Base-by-base conservation (phyloP, 53 echinoderm and acorn worm genomes). In the Apostichopus leukothele region DNA sequence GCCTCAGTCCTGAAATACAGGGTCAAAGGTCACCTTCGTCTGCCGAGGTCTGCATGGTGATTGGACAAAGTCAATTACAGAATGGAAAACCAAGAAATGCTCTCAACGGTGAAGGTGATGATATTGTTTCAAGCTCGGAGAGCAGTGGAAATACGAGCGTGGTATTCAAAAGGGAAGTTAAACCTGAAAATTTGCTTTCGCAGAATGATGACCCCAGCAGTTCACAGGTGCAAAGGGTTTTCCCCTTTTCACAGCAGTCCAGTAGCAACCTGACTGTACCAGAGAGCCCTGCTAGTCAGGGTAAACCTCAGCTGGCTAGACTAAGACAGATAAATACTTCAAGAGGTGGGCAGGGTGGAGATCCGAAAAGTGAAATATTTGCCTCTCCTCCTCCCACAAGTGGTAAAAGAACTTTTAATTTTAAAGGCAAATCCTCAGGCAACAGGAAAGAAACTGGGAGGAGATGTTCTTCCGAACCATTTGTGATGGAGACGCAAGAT, bases 401-500 rank as follows among this genome's bases (percentile, higher is more conserved):
- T 63, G 63, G 79, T 8, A 39, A 79, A 79, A 79, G 51, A 79
- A 79, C 16, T 53, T 79, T 79, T 9, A 79, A 18, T 50, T 79
- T 79, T 53, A 79, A 18, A 19, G 79, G 53, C 12, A 79, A n/a
- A 19, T 52, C 19, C 16, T 8, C 52, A 18, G 50, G 6, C 14
- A 10, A 10, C 5, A 53, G 2, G 52, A 79, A 79, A 16, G 50
- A 53, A n/a, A 52, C 14, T 79, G 51, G 18, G 3, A 39, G 3
- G 39, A 51, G 18, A 19, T 9, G 0, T 51, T 51, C 18, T 51
- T 39, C 53, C 50, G 53, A 51, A 51, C 8, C 53, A 53, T 50
- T 51, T 50, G 53, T 79, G 53, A n/a, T 53, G n/a, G 79, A 79
- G 16, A 79, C 79, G 11, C 79, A 54, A 79, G 79, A 51, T 20